A percentile compares a stretch with the other conserved stretches of the same genome.
These are phyloP conservation scores for Brachionus plicatilis DNA, from an alignment of 1,140 invertebrate genomes.

Conservation along the genomic window DNA sequence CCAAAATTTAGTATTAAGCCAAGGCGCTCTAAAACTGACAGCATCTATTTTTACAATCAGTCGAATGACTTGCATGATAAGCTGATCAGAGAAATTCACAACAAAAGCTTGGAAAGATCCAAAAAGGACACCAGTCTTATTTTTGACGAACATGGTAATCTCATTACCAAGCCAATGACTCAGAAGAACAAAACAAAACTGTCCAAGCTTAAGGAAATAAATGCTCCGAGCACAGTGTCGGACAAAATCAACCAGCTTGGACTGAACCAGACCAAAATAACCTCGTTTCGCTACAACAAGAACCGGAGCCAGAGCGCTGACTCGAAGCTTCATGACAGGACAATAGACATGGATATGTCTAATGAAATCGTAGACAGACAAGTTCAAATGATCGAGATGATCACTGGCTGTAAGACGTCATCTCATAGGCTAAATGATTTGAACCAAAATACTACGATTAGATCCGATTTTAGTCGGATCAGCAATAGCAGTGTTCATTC, in stretches of 20 bases:
- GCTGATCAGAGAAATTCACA: constrained; percentile 29
- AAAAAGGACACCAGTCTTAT: not conserved
- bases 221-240: not conserved
- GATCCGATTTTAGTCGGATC: constrained; percentile 26
- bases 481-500: constrained; percentile 25
- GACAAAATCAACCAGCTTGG: constrained; percentile 12
- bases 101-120: constrained; percentile 34
- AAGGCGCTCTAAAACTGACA: constrained; percentile 14
- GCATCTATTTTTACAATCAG: constrained; percentile 3
- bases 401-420: not conserved
- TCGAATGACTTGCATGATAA: constrained; percentile 36
- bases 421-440: not conserved
- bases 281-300: constrained; percentile 3
- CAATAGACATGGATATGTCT: not conserved
- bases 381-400: constrained; percentile 24
- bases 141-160: constrained; percentile 36
- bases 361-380: not conserved
- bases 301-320: not conserved
- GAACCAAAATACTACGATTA: constrained; percentile 10
- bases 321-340: not conserved
- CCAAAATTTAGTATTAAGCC: constrained; percentile 35
- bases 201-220: not conserved
- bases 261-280: not conserved
- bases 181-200: not conserved
- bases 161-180: not conserved